Base-by-base conservation (phyloP, 92 coral and sea anemone genomes). In the Blastomussa wellsi region DNA sequence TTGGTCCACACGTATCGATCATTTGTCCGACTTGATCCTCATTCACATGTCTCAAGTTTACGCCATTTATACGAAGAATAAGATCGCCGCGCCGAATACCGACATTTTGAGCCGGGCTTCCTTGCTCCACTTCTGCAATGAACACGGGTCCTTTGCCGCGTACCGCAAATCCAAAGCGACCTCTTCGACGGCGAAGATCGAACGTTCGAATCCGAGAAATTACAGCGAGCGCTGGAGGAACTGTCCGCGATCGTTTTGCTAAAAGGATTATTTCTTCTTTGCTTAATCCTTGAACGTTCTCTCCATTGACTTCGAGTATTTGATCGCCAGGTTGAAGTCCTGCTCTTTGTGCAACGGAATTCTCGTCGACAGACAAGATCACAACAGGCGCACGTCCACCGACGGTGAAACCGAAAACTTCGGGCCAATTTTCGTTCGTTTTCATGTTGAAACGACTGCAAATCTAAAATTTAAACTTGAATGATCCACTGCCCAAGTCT, bases 341-440 rank as follows among this genome's bases (percentile, higher is more conserved):
- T 36, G 99, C 98, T 79, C 92, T 85, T 69, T 97, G 94, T n/a
- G 99, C 99, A 15, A 95, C 93, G 32, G 98, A 94, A 83, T 95
- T 92, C 38, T 93, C 98, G 57, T 90, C 91, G 11, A 97, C 96
- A 20, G 95, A 91, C 37, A 95, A 80, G 14, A 97, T 97, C 8
- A 97, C 96, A n/a, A 97, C 99, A n/a, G 99, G 99, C 49, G 95
- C 94, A 60, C 82, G 85, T 35, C 99, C 99, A 31, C 98, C 99
- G 57, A 97, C 89, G 41, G 90, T 86, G 81, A 97, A 97, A 70
- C 99, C 99, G 86, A 92, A 97, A 8, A 82, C 92, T 89, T 93
- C 97, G 11, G 99, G 99, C 99, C 99, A 97, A 4, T 86, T 86
- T 57, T 97, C 92, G 90, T 97, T 97, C n/a, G 96, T 89, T 80